A percentile compares a stretch with the other conserved stretches of the same genome.
Evolutionary conservation across 2,888 invertebrate species (phyloP).

Genomic region (Leptothorax acervorum): DNA sequence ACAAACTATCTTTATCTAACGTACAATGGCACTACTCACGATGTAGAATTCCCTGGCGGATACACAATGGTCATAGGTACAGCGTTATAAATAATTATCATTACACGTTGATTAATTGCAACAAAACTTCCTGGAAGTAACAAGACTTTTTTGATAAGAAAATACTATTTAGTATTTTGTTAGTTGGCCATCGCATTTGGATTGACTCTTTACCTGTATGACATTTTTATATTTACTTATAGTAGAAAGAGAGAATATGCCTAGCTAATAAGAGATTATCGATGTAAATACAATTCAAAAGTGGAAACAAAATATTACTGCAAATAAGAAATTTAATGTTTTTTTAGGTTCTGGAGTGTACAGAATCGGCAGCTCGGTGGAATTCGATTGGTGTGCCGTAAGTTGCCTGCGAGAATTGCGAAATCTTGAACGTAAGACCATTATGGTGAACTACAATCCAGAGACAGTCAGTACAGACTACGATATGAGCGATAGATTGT

Average conservation of each 20-base stretch:
- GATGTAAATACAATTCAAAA: not conserved
- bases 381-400: constrained; percentile 99
- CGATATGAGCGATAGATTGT: constrained; percentile 99
- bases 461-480: constrained; percentile 99
- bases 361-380: constrained; percentile 99
- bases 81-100: constrained; percentile 48
- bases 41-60: constrained; percentile 92
- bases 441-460: constrained; percentile 99
- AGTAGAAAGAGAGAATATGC: not conserved
- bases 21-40: constrained; percentile 95
- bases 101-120: not conserved
- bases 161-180: not conserved
- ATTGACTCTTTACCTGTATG: not conserved
- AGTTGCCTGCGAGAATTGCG: constrained; percentile 97
- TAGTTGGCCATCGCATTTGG: not conserved
- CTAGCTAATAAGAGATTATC: not conserved
- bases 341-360: constrained; percentile 94
- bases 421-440: constrained; percentile 94
- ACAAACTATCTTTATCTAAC: constrained; percentile 99
- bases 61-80: constrained; percentile 95
- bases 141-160: not conserved
- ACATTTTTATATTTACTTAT: not conserved
- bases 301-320: not conserved
- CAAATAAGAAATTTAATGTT: not conserved
- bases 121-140: not conserved